A percentile compares a stretch with the other conserved stretches of the same genome.
Conservation (phyloP, 2,113 vertebrate species). For the Abramis brama region DNA sequence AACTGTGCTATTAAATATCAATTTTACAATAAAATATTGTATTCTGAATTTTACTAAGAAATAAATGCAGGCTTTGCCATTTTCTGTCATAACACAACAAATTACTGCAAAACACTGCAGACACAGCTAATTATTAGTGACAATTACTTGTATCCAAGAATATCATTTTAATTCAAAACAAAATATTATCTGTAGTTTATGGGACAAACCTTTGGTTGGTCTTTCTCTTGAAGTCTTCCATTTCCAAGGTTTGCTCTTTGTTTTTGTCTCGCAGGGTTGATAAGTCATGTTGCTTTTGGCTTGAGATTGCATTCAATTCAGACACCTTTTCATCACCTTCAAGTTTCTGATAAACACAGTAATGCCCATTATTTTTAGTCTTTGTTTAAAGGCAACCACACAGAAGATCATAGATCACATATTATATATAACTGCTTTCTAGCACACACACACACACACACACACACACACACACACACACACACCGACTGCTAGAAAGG, state of each 20-base stretch:
- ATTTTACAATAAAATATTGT: neutral
- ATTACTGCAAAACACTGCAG: neutral
- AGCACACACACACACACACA: too few species aligned
- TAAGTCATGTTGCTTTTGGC: constrained; percentile 61
- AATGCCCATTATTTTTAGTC: constrained; percentile 17
- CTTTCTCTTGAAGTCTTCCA: constrained; percentile 54
- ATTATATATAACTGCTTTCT: too few species aligned
- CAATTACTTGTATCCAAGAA: neutral
- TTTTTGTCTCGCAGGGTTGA: constrained; percentile 58
- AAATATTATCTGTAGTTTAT: neutral
- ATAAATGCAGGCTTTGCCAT: neutral
- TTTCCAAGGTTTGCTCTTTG: constrained; percentile 55
- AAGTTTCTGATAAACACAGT: constrained; percentile 64
- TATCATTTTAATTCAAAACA: neutral
- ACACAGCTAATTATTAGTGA: neutral
- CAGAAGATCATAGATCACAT: too few species aligned
- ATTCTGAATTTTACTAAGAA: neutral
- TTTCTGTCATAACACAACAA: neutral
- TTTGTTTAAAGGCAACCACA: neutral
- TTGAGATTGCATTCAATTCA: constrained; percentile 61
- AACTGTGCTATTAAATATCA: neutral
- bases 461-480: too few species aligned
- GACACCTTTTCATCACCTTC: constrained; percentile 65
- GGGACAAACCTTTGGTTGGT: constrained; percentile 60
- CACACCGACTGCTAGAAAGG: neutral